Percentiles rank a stretch among this genome's conserved stretches.
Evolutionary conservation across 2,113 vertebrate genomes (phyloP).

Genomic region (Pitta sordida): DNA sequence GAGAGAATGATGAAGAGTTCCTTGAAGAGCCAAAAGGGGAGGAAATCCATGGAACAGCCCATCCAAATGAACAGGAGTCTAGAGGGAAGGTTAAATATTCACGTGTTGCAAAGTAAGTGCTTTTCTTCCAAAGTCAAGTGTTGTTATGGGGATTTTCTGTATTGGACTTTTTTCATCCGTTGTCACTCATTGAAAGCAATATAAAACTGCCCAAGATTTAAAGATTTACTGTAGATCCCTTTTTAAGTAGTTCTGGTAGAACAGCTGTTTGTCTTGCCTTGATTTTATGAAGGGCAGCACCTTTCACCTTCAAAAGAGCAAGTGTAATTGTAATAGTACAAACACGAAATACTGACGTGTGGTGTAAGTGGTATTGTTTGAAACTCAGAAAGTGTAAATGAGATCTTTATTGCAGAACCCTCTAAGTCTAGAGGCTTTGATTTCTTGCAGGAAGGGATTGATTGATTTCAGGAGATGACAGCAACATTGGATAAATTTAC

Average conservation of each 20-base stretch:
- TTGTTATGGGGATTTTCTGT: background rate
- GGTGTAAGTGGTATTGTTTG: background rate
- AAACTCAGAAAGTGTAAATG: background rate
- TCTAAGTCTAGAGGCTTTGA: background rate
- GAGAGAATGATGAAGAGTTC: slow-evolving; percentile 33
- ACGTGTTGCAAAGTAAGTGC: slow-evolving; percentile 83
- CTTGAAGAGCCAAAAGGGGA: slow-evolving; percentile 66
- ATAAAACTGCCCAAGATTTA: background rate
- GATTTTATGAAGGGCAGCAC: background rate
- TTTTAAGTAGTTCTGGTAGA: background rate
- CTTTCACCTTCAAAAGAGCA: background rate
- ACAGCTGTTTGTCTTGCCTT: background rate
- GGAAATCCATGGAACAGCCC: slow-evolving; percentile 79
- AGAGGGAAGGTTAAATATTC: slow-evolving; percentile 82
- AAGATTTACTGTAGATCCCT: background rate
- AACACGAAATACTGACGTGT: background rate
- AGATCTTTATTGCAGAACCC: background rate
- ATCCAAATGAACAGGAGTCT: slow-evolving; percentile 60
- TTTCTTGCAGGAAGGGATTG: background rate
- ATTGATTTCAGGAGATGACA: background rate
- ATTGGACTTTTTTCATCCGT: background rate
- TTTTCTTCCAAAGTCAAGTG: background rate
- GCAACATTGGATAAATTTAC: background rate
- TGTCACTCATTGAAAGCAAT: background rate
- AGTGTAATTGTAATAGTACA: background rate